These are phyloP conservation scores for Megaceryle maxima DNA, from an alignment of 2,113 vertebrate genomes.

Conservation along the genomic window DNA sequence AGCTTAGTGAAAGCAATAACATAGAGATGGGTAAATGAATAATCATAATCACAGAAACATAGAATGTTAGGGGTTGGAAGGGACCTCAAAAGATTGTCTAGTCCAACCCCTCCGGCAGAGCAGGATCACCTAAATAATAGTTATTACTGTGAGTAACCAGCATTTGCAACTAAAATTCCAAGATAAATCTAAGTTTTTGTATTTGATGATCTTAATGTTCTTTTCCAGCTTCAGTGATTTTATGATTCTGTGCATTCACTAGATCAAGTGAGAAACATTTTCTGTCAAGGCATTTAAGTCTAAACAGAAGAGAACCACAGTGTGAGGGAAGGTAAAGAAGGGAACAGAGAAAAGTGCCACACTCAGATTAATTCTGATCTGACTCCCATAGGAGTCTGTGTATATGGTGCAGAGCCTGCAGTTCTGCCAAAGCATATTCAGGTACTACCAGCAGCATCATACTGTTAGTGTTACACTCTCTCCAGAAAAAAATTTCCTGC, in stretches of 20 bases:
- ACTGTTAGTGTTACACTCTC: rapidly evolving
- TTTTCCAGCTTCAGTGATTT: background rate
- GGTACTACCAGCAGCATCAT: background rate
- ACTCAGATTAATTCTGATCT: background rate
- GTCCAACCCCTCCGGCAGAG: too few species aligned
- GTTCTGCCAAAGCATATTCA: background rate
- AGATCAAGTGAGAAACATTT: background rate
- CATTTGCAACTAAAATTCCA: background rate
- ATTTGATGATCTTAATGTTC: background rate
- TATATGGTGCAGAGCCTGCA: background rate
- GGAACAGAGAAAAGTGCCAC: background rate
- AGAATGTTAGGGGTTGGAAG: too few species aligned
- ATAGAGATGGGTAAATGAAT: background rate
- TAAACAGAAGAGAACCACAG: background rate
- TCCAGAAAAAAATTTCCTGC: background rate
- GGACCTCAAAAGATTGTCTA: too few species aligned
- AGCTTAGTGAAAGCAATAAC: background rate
- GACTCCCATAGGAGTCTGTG: background rate
- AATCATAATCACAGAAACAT: too few species aligned
- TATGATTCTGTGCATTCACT: background rate
- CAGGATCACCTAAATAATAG: background rate
- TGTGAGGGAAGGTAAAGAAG: background rate
- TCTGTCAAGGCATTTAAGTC: background rate
- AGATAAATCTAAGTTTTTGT: background rate
- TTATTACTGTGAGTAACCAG: background rate